A percentile compares a stretch with the other conserved stretches of the same genome.
These are phyloP conservation scores for Apamea epomidion DNA, from an alignment of 2,888 invertebrate genomes.

Conservation along the genomic window DNA sequence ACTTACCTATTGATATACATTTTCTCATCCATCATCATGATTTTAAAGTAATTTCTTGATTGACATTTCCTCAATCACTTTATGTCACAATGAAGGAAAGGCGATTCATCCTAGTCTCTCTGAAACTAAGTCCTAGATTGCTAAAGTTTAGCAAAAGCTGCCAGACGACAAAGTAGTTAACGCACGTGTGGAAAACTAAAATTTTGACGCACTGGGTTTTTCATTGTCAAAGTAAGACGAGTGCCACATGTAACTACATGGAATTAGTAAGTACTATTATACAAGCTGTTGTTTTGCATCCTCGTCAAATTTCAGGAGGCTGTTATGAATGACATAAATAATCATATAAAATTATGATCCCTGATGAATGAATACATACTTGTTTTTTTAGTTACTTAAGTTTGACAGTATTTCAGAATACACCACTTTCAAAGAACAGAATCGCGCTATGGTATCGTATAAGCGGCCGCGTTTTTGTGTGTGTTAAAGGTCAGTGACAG, in stretches of 20 bases:
- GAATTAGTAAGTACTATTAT: too few relatives aligned
- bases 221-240: not conserved
- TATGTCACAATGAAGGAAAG: not conserved
- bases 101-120: not conserved
- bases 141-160: not conserved
- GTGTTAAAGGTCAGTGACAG: too few relatives aligned
- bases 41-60: not conserved
- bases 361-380: too few relatives aligned
- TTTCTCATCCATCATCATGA: not conserved
- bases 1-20: not conserved
- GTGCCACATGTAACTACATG: not conserved
- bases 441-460: too few relatives aligned
- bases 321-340: too few relatives aligned
- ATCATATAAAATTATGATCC: too few relatives aligned
- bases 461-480: too few relatives aligned
- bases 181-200: slow-evolving; percentile 12
- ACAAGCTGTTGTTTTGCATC: too few relatives aligned
- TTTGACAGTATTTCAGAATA: too few relatives aligned
- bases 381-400: too few relatives aligned
- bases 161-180: not conserved
- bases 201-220: not conserved
- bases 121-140: slow-evolving; percentile 3
- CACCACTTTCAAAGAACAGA: too few relatives aligned
- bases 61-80: not conserved
- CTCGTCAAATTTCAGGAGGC: too few relatives aligned